A percentile compares a stretch with the other conserved stretches of the same genome.
Evolutionary conservation across 2,797 vertebrate species (phyloP).

Genomic region (Podargus strigoides): DNA sequence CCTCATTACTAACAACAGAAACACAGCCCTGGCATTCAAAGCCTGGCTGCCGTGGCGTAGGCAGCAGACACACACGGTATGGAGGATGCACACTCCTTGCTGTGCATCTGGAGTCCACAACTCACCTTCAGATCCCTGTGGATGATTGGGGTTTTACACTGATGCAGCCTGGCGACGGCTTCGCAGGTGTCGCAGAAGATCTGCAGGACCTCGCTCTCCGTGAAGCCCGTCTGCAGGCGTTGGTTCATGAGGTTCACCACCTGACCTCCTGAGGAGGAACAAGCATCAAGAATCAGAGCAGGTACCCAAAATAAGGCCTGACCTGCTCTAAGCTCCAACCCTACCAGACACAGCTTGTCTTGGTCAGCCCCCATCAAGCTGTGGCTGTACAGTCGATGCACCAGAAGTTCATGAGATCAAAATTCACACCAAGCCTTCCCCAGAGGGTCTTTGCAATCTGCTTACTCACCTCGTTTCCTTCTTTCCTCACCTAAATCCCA

Average conservation of each 20-base stretch:
- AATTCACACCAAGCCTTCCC: background rate
- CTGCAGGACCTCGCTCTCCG: slow-evolving; percentile 90
- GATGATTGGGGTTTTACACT: slow-evolving; percentile 91
- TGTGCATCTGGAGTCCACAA: background rate
- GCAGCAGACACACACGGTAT: background rate
- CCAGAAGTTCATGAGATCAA: background rate
- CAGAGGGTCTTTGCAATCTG: background rate
- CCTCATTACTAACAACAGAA: background rate
- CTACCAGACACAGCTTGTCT: no score
- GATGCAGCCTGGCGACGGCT: slow-evolving; percentile 90
- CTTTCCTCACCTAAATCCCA: background rate
- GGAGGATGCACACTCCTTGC: background rate
- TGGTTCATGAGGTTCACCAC: slow-evolving; percentile 99
- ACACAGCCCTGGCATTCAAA: background rate
- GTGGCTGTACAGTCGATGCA: accelerated
- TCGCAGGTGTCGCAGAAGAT: slow-evolving; percentile 98
- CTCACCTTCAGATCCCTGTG: slow-evolving; percentile 94
- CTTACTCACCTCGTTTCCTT: background rate
- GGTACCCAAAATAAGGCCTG: accelerated
- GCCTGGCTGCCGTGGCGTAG: background rate
- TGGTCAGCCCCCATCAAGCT: background rate
- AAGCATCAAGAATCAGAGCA: background rate
- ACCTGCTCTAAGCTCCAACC: background rate
- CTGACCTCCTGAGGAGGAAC: slow-evolving; percentile 83
- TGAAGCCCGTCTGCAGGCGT: slow-evolving; percentile 91